These are phyloP conservation scores for Nasonia vitripennis DNA, from an alignment of 1,140 invertebrate genomes.

Conservation along the genomic window DNA sequence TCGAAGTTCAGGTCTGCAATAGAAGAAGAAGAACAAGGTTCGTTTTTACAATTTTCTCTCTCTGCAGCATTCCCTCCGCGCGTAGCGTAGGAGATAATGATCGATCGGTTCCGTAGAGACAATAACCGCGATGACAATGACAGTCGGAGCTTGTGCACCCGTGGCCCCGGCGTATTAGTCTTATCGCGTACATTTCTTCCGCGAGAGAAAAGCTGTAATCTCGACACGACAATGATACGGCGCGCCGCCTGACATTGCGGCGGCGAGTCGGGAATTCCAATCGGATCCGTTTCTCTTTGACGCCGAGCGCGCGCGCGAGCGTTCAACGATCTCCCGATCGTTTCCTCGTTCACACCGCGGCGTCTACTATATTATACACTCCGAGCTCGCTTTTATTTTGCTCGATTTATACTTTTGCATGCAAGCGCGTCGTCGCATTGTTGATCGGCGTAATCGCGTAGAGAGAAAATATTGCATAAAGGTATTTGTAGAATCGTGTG, in stretches of 20 bases:
- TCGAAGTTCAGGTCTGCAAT: constrained; percentile 53
- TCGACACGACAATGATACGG: constrained; percentile 34
- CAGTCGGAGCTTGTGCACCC: constrained; percentile 13
- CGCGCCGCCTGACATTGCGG: constrained; percentile 15
- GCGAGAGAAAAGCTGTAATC: constrained; percentile 49
- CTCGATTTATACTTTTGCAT: no score
- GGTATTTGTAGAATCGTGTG: background rate
- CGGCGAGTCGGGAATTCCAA: constrained; percentile 23
- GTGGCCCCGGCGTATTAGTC: background rate
- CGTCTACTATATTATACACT: background rate
- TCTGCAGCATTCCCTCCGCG: background rate
- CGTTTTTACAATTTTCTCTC: background rate
- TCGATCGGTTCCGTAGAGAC: background rate
- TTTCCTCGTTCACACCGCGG: background rate
- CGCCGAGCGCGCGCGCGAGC: background rate
- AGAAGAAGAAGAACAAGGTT: constrained; percentile 31
- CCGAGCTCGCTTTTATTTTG: no score
- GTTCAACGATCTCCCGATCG: constrained; percentile 23
- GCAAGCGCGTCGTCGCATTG: no score
- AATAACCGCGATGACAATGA: constrained; percentile 26
- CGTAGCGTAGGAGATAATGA: background rate
- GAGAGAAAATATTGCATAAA: background rate
- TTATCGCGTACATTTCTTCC: constrained; percentile 11
- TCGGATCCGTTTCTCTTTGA: constrained; percentile 36
- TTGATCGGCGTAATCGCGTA: background rate